phyloP scores from a whole-genome alignment of 1,140 invertebrate species.

The Charaxes varanes region DNA sequence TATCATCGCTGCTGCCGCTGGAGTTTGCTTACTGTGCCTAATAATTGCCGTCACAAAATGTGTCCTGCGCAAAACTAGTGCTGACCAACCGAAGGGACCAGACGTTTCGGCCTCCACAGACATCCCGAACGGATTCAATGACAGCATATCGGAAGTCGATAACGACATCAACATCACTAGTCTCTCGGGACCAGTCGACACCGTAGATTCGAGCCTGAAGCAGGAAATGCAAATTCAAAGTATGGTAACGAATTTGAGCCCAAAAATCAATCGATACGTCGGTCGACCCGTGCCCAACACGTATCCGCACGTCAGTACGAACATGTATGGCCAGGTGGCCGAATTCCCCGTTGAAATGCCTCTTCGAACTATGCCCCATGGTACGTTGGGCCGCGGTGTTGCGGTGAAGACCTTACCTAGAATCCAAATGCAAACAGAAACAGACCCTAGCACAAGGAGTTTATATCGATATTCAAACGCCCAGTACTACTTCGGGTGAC shows the following conservation, averaged over 20 bases:
- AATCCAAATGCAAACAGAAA: constrained; percentile 62
- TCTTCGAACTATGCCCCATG: constrained; percentile 64
- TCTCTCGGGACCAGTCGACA: constrained; percentile 60
- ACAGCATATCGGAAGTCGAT: constrained; percentile 73
- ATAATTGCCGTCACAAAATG: constrained; percentile 51
- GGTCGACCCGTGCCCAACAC: constrained; percentile 66
- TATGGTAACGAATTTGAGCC: constrained; percentile 48
- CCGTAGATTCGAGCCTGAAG: constrained; percentile 57
- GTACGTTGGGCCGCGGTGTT: constrained; percentile 61
- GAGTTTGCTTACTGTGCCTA: constrained; percentile 42
- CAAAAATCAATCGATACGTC: constrained; percentile 66
- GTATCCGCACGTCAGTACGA: constrained; percentile 65
- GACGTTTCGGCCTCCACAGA: constrained; percentile 72
- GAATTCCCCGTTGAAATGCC: constrained; percentile 71
- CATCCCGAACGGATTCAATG: constrained; percentile 70
- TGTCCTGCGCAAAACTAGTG: constrained; percentile 40
- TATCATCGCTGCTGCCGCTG: constrained; percentile 49
- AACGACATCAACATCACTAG: constrained; percentile 72
- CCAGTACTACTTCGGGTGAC: constrained; percentile 74
- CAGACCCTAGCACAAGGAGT: constrained; percentile 66
- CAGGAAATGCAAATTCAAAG: constrained; percentile 65
- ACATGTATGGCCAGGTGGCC: constrained; percentile 70
- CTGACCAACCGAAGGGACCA: constrained; percentile 62
- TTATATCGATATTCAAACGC: constrained; percentile 73
- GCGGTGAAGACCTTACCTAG: constrained; percentile 62